Conservation (phyloP, 2,888 invertebrate species). For the Eilema sororculum region DNA sequence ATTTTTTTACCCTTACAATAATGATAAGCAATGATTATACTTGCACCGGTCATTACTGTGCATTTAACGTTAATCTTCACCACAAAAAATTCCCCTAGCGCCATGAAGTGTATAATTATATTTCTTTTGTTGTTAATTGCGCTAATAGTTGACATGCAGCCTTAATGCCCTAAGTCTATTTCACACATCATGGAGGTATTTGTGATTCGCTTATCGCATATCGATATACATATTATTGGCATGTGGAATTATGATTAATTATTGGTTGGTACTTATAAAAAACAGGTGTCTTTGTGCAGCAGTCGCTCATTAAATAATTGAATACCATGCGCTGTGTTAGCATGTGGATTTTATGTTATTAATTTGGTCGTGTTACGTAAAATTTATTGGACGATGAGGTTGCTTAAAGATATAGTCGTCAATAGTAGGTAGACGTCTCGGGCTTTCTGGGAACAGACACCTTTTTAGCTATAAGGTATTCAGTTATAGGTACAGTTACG, state of each 20-base stretch:
- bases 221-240: constrained; percentile 39
- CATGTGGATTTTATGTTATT: constrained; percentile 1
- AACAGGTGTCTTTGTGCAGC: constrained; percentile 17
- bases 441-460: no score
- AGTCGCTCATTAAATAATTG: neutral
- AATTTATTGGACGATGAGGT: neutral
- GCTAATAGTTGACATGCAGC: constrained; percentile 30
- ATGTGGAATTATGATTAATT: constrained; percentile 58
- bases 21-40: neutral
- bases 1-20: neutral
- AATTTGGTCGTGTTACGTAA: neutral
- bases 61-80: constrained; percentile 16
- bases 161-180: constrained; percentile 17
- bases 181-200: constrained; percentile 23
- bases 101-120: constrained; percentile 33
- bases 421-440: no score
- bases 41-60: neutral
- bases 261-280: constrained; percentile 47
- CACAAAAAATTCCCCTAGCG: constrained; percentile 29
- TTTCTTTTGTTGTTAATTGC: constrained; percentile 28
- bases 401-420: no score
- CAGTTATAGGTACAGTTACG: no score
- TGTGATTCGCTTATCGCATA: constrained; percentile 34
- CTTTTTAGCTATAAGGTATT: no score
- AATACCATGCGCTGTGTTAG: constrained; percentile 4